These are phyloP conservation scores for Dendrolimus punctatus DNA, from an alignment of 1,140 invertebrate genomes.

Conservation along the genomic window DNA sequence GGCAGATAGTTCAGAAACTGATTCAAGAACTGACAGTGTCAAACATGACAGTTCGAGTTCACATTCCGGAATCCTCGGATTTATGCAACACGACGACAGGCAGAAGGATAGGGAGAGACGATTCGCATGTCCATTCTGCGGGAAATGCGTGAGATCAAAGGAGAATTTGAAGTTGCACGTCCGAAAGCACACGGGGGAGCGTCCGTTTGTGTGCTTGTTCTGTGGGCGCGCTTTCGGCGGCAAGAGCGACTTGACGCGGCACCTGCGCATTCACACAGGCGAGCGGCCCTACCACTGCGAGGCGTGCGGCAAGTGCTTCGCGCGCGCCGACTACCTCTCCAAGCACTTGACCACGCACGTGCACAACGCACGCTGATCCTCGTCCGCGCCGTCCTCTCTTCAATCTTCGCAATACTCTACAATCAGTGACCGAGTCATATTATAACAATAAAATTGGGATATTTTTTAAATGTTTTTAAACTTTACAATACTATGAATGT, in stretches of 20 bases:
- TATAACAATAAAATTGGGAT: slow-evolving; percentile 58
- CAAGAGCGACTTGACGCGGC: slow-evolving; percentile 88
- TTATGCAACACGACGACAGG: slow-evolving; percentile 77
- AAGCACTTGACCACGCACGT: slow-evolving; percentile 93
- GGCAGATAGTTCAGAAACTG: slow-evolving; percentile 63
- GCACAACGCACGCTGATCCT: slow-evolving; percentile 74
- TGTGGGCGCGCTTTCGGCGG: slow-evolving; percentile 90
- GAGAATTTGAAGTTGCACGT: slow-evolving; percentile 92
- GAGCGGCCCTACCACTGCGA: slow-evolving; percentile 91
- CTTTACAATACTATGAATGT: slow-evolving; percentile 55
- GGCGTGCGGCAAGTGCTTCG: slow-evolving; percentile 92
- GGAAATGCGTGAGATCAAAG: slow-evolving; percentile 90
- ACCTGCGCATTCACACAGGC: slow-evolving; percentile 89
- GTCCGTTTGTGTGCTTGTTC: slow-evolving; percentile 90
- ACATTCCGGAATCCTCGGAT: slow-evolving; percentile 77
- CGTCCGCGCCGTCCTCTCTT: slow-evolving; percentile 44
- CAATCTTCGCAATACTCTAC: slow-evolving; percentile 49
- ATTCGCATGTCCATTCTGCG: slow-evolving; percentile 91
- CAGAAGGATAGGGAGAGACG: slow-evolving; percentile 78
- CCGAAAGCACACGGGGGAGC: slow-evolving; percentile 89
- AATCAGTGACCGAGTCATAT: slow-evolving; percentile 55
- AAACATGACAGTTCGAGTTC: slow-evolving; percentile 60
- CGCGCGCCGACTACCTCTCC: slow-evolving; percentile 90
- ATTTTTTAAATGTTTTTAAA: slow-evolving; percentile 69
- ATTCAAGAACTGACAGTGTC: slow-evolving; percentile 49